These are phyloP conservation scores for Ceratina australensis DNA, from an alignment of 1,140 invertebrate genomes.

Conservation along the genomic window DNA sequence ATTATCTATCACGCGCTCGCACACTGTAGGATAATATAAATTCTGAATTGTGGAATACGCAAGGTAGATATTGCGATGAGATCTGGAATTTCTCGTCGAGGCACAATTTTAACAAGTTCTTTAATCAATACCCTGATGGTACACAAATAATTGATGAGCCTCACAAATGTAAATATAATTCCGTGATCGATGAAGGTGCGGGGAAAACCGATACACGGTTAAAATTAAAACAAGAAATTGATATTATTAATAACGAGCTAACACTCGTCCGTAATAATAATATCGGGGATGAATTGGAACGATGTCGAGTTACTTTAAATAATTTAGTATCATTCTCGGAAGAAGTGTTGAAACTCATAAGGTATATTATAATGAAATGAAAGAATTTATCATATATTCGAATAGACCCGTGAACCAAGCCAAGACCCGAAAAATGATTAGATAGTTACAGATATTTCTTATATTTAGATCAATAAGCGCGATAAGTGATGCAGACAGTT, in stretches of 20 bases:
- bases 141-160: slow-evolving; percentile 10
- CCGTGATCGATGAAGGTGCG: background rate
- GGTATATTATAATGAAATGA: slow-evolving; percentile 3
- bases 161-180: slow-evolving; percentile 17
- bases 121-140: slow-evolving; percentile 51
- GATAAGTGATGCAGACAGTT: slow-evolving; percentile 10
- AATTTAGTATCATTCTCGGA: slow-evolving; percentile 41
- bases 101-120: slow-evolving; percentile 58
- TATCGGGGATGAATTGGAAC: slow-evolving; percentile 26
- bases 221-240: slow-evolving; percentile 54
- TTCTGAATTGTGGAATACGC: slow-evolving; percentile 45
- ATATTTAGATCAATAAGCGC: slow-evolving; percentile 40
- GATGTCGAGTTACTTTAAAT: slow-evolving; percentile 7
- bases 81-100: slow-evolving; percentile 65
- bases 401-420: too few relatives aligned
- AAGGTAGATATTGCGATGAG: slow-evolving; percentile 59
- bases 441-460: background rate
- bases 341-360: slow-evolving; percentile 15
- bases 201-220: background rate
- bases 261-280: slow-evolving; percentile 9
- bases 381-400: background rate
- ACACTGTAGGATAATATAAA: slow-evolving; percentile 60
- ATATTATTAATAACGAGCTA: slow-evolving; percentile 46
- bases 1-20: slow-evolving; percentile 5
- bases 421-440: too few relatives aligned